phyloP scores from a whole-genome alignment of 2,113 vertebrate genomes.

The Cercopithecus mona region DNA sequence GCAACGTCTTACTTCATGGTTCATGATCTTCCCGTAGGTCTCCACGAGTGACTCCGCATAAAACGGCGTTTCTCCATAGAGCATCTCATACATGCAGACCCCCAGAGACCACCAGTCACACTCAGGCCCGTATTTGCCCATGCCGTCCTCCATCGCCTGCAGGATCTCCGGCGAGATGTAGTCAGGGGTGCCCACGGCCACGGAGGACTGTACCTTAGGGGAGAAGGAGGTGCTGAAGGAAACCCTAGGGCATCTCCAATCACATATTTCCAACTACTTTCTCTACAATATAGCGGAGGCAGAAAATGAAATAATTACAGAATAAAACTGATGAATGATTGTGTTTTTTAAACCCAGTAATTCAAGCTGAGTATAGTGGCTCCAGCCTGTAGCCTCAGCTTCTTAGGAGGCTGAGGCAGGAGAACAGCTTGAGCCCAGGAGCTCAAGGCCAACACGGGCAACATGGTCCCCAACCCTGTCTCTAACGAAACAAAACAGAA shows the following conservation, averaged over 20 bases:
- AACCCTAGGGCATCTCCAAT: rapidly evolving
- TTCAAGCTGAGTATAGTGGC: neutral
- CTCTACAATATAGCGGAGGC: neutral
- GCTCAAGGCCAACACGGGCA: neutral
- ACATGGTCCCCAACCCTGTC: neutral
- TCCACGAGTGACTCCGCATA: constrained; percentile 97
- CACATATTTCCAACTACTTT: neutral
- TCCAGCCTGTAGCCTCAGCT: neutral
- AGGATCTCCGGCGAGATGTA: constrained; percentile 99
- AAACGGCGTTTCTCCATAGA: constrained; percentile 96
- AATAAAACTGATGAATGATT: neutral
- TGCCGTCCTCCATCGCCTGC: constrained; percentile 98
- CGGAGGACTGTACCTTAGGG: constrained; percentile 95
- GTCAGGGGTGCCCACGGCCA: constrained; percentile 97
- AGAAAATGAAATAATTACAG: neutral
- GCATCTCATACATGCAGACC: constrained; percentile 98
- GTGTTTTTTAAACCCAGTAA: neutral
- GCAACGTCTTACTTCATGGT: constrained; percentile 90
- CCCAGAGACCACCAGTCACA: constrained; percentile 99
- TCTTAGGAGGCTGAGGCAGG: neutral
- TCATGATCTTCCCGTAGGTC: constrained; percentile 99
- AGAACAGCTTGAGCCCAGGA: neutral
- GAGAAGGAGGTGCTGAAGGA: neutral
- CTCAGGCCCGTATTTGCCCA: constrained; percentile 96
- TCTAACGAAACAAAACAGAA: neutral